Percentiles rank a stretch among this genome's conserved stretches.
These are phyloP conservation scores for Pituophis catenifer DNA, from an alignment of 2,113 vertebrate species.

Conservation along the genomic window DNA sequence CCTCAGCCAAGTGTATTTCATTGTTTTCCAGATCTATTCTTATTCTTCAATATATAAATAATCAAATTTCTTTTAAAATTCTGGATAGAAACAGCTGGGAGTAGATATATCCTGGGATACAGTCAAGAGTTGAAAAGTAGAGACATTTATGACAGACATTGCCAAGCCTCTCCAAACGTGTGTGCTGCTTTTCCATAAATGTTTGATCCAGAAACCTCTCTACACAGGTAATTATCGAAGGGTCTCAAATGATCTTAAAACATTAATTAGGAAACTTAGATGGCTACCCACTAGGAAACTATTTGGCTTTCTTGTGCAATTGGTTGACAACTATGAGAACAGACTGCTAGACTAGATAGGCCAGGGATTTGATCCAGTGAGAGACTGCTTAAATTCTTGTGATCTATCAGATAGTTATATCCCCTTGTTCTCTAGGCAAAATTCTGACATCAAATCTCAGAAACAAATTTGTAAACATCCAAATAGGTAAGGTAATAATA, in stretches of 20 bases:
- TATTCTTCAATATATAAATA: background rate
- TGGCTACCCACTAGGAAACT: background rate
- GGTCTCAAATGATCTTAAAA: background rate
- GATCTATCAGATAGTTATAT: background rate
- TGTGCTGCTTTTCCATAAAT: background rate
- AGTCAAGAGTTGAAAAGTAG: background rate
- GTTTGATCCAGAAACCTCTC: background rate
- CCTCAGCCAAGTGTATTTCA: background rate
- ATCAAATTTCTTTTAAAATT: background rate
- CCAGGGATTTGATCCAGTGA: background rate
- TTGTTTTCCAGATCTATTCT: background rate
- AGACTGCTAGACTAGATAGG: background rate
- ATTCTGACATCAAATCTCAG: background rate
- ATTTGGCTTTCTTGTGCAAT: background rate
- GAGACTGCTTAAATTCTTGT: background rate
- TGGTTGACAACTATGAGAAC: background rate
- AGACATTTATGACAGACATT: background rate
- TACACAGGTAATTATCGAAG: background rate
- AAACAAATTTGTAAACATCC: background rate
- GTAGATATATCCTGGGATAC: background rate
- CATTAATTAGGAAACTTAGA: too few relatives aligned
- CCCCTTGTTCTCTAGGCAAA: background rate
- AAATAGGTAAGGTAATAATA: background rate
- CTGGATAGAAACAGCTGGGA: background rate
- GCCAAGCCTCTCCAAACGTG: background rate